Percentiles rank a stretch among this genome's conserved stretches.
Evolutionary conservation across 2,888 invertebrate genomes (phyloP).

Genomic region (Onthophagus sagittarius): DNA sequence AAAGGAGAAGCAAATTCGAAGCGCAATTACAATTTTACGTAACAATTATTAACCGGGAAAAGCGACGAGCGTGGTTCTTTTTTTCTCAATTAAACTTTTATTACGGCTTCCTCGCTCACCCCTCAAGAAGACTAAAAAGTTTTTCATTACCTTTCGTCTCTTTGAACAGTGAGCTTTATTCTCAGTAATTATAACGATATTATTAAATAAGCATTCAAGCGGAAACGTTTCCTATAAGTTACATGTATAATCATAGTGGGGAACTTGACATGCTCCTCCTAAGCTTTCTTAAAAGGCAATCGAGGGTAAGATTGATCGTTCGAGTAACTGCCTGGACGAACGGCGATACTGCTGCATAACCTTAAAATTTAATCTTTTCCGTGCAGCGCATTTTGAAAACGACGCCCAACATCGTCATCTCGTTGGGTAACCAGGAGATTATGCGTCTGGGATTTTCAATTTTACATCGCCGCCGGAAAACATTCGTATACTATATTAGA

Average conservation of each 20-base stretch:
- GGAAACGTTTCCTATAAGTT: background rate
- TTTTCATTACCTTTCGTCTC: background rate
- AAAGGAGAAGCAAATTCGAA: background rate
- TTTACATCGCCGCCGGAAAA: background rate
- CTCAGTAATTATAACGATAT: background rate
- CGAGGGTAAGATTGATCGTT: background rate
- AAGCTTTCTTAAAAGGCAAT: background rate
- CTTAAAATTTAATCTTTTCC: conserved; percentile 7
- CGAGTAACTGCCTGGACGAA: background rate
- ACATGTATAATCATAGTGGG: background rate
- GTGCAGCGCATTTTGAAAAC: background rate
- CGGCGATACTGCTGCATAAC: background rate
- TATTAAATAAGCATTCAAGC: background rate
- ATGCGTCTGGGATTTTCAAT: background rate
- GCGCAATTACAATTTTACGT: background rate
- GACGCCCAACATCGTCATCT: background rate
- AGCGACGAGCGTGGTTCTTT: background rate
- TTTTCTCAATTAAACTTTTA: background rate
- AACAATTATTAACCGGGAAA: background rate
- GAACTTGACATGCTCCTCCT: background rate
- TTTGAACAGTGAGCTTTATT: background rate
- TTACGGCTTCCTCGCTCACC: background rate
- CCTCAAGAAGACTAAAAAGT: background rate
- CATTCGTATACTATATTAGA: background rate
- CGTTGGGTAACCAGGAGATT: background rate